Base-by-base conservation (phyloP, 2,888 invertebrate species). In the Chymomyza amoena region DNA sequence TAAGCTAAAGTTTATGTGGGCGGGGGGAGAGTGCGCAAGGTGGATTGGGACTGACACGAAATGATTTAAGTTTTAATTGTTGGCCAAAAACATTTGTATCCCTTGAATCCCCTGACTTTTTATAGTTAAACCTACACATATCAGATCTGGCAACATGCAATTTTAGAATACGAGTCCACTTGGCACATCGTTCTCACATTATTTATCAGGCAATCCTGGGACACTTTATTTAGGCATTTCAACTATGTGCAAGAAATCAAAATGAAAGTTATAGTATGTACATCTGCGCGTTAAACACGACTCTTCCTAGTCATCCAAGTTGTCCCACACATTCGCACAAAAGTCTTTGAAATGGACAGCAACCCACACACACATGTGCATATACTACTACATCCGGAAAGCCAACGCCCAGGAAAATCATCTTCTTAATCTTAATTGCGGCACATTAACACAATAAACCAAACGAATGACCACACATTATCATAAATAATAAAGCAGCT, bases 361-460 rank as follows among this genome's bases (percentile, higher is more conserved):
- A 13, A 45, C 13, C 13, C 39, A 45, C 39, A 45, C 39, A 45
- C 39, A 45, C 39, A 45, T 45, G 39, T 45, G 6, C 6, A 13
- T 45, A 45, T 45, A 45, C 39, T 18, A n/a, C 6, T 10, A 56
- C 15, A 6, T 32, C n/a, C 61, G 9, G 9, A 61, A 61, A 62
- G 62, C 51, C 50, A 15, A 36, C 39, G 10, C n/a, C 28, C 77
- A 80, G 82, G 80, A 90, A 87, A 89, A 82, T 80, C 87, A 84
- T 89, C 83, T 81, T 88, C 89, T 89, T 90, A 91, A 90, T 91
- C 90, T 90, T 90, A 91, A 90, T 90, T 90, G 90, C 84, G 84
- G 84, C 91, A 90, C 91, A 91, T 90, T 90, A 91, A 87, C 89
- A 89, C 88, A 88, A 89, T 90, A 89, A 90, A 89, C 89, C 89